Evolutionary conservation across 2,797 vertebrate species (phyloP).

Genomic region (Thalassophryne amazonica): DNA sequence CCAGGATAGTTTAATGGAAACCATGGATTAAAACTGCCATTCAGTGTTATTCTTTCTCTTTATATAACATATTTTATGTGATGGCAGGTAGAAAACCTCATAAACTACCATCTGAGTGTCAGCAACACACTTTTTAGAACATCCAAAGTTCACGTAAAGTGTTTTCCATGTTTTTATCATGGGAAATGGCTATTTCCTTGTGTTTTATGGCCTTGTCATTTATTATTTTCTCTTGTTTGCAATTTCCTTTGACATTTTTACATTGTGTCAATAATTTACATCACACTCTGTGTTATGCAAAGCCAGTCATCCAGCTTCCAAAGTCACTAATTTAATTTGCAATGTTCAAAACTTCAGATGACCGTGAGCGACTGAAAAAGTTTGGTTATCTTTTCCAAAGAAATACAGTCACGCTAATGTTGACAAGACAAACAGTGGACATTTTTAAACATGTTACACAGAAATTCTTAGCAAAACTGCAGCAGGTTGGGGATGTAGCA

Average conservation of each 20-base stretch:
- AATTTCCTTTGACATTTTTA: conserved; percentile 6
- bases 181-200: conserved; percentile 10
- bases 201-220: conserved; percentile 27
- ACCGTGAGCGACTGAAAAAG: background rate
- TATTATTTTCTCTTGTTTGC: conserved; percentile 13
- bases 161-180: conserved; percentile 6
- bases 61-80: conserved; percentile 41
- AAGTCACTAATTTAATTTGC: background rate
- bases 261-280: background rate
- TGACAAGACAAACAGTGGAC: background rate
- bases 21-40: conserved; percentile 34
- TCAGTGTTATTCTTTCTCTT: conserved; percentile 43
- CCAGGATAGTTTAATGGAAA: conserved; percentile 53
- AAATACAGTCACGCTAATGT: background rate
- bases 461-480: background rate
- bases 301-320: background rate
- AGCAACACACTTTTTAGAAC: conserved; percentile 20
- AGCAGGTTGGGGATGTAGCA: background rate
- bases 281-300: background rate
- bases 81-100: conserved; percentile 37
- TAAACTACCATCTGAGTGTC: conserved; percentile 24
- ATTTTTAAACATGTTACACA: background rate
- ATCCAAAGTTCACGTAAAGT: conserved; percentile 32
- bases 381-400: conserved; percentile 1
- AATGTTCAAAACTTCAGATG: background rate